Conservation (phyloP, 1,140 invertebrate genomes). For the Bombus sylvicola region DNA sequence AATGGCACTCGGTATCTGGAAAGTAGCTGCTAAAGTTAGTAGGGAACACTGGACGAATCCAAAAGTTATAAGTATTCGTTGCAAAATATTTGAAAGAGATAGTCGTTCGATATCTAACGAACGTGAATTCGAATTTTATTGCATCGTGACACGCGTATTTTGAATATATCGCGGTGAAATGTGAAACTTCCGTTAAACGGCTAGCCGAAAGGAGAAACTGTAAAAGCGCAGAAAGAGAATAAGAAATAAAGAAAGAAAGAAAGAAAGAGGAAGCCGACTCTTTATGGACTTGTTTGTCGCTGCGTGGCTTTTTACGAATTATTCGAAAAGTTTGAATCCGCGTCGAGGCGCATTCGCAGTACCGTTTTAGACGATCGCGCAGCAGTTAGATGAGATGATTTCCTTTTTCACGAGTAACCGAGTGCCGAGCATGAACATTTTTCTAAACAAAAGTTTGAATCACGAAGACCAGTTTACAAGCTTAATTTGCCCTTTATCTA, state of each 20-base stretch:
- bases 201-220: slow-evolving; percentile 31
- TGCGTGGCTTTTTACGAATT: slow-evolving; percentile 68
- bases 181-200: slow-evolving; percentile 62
- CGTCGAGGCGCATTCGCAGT: slow-evolving; percentile 52
- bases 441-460: slow-evolving; percentile 31
- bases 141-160: not conserved
- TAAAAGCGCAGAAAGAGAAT: not conserved
- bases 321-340: slow-evolving; percentile 69
- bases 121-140: slow-evolving; percentile 4
- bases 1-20: not conserved
- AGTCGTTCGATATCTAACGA: not conserved
- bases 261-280: slow-evolving; percentile 52
- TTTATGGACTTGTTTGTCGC: slow-evolving; percentile 76
- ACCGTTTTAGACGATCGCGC: slow-evolving; percentile 60
- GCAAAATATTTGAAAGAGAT: slow-evolving; percentile 29
- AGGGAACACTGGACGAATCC: not conserved
- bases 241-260: slow-evolving; percentile 11
- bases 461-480: not conserved
- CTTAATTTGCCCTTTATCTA: not conserved
- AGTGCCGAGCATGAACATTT: slow-evolving; percentile 37
- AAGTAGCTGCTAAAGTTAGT: not conserved
- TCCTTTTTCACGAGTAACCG: slow-evolving; percentile 48
- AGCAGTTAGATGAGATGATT: slow-evolving; percentile 59
- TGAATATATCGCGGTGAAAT: slow-evolving; percentile 51
- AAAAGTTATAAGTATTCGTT: not conserved